Evolutionary conservation across 2,113 vertebrate species (phyloP), one percentile per base, ranked within the genome.

Genomic region (Osmerus mordax): DNA sequence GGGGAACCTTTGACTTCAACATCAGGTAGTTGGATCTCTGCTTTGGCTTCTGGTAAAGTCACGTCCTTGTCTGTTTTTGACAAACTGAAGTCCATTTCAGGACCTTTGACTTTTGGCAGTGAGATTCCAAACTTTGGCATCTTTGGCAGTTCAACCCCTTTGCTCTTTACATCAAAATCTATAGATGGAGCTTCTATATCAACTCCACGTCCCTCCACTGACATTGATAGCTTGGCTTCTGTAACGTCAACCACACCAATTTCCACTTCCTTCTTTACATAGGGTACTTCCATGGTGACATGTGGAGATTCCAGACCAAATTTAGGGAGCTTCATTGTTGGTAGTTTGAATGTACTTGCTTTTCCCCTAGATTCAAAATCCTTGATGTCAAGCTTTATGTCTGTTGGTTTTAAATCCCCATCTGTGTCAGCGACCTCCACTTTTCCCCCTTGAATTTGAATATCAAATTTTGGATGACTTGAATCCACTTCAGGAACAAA

Each of bases 61-160:
- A 76, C 36, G 47, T 71, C 73, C 15, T 64, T 23, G n/a, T 76
- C 21, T 53, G 18, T 70, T 19, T 71, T 70, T 72, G 74, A 28
- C 2, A 23, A 14, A 70, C 41, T 67, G 14, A 21, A 61, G n/a
- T 70, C 63, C 6, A 65, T 23, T 52, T 62, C 51, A 19, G 69
- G 18, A 25, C 41, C 67, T 66, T 81, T 79, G 0, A 58, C 60
- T 55, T 75, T 77, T 14, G 65, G 59, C 19, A 76, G 19, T 41
- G 78, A 68, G 11, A 81, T 68, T 53, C 78, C 81, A 83, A 73
- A 78, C 7, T 63, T 64, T 23, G 78, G 66, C 36, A 80, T n/a
- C 21, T 80, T 72, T n/a, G n/a, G n/a, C n/a, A 70, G 32, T 67
- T 70, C 77, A 64, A 41, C 25, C 0, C 53, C 77, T n/a, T 74